A percentile compares a stretch with the other conserved stretches of the same genome.
Evolutionary conservation across 2,888 invertebrate species (phyloP).

Genomic region (Geophilus truncorum): DNA sequence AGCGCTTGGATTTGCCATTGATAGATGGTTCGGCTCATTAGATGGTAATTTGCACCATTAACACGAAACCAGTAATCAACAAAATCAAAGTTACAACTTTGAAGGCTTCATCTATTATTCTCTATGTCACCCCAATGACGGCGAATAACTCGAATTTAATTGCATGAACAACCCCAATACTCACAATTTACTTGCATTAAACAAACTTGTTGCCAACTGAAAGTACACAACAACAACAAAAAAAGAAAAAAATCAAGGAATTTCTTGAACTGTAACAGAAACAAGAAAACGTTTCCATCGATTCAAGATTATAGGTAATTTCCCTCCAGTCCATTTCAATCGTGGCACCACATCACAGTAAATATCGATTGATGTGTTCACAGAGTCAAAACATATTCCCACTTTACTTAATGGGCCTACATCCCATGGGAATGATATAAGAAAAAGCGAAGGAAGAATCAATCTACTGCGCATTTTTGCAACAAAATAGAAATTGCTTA

Average conservation of each 20-base stretch:
- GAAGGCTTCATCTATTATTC: neutral
- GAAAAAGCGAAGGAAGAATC: neutral
- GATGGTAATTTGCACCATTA: neutral
- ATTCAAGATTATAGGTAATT: neutral
- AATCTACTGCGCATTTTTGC: neutral
- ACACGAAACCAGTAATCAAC: neutral
- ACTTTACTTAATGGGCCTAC: neutral
- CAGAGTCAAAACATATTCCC: conserved; percentile 14
- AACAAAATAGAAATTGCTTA: neutral
- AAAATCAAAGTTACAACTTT: neutral
- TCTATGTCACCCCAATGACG: neutral
- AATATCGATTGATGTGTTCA: neutral
- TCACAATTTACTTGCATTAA: too few relatives aligned
- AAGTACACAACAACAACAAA: too few relatives aligned
- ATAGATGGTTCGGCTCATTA: neutral
- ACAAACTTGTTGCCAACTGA: too few relatives aligned
- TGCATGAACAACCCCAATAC: too few relatives aligned
- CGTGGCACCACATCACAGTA: neutral
- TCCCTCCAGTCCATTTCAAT: neutral
- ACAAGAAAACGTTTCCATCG: too few relatives aligned
- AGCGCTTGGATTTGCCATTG: neutral
- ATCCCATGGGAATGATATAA: neutral
- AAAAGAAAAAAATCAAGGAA: too few relatives aligned
- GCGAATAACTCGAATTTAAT: too few relatives aligned
- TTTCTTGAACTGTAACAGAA: too few relatives aligned